Percentiles rank a stretch among this genome's conserved stretches.
Conservation (phyloP, 2,888 invertebrate genomes). For the Sisyra nigra region DNA sequence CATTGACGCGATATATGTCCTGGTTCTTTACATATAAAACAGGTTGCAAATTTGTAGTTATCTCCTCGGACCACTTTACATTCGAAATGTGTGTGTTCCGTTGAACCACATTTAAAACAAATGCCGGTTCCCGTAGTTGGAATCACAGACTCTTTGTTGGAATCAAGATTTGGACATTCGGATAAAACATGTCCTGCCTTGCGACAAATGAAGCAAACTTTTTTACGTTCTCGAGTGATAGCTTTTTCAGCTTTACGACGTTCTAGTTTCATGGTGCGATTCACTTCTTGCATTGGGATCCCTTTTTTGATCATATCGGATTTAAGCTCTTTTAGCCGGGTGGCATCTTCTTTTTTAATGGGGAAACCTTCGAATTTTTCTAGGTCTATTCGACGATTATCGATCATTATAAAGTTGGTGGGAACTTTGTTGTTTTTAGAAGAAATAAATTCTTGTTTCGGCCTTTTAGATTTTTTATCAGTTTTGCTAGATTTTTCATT, state of each 20-base stretch:
- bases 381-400: conserved; percentile 24
- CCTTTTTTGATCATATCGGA: conserved; percentile 47
- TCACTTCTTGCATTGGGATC: conserved; percentile 48
- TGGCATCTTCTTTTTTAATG: conserved; percentile 52
- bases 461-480: conserved; percentile 11
- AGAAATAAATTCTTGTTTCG: conserved; percentile 1
- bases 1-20: conserved; percentile 82
- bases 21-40: conserved; percentile 75
- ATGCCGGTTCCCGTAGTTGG: conserved; percentile 41
- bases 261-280: conserved; percentile 48
- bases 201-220: conserved; percentile 66
- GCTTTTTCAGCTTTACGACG: conserved; percentile 56
- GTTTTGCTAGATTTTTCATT: conserved; percentile 13
- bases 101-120: conserved; percentile 82
- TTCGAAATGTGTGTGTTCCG: conserved; percentile 64
- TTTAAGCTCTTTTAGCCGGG: conserved; percentile 40
- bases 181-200: conserved; percentile 65
- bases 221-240: conserved; percentile 44
- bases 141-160: conserved; percentile 30
- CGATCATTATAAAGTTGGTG: conserved; percentile 11
- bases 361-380: conserved; percentile 54
- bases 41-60: conserved; percentile 66
- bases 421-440: conserved; percentile 12
- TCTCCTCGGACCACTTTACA: conserved; percentile 49
- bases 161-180: conserved; percentile 57